These are phyloP conservation scores for Thryonomys swinderianus DNA, from an alignment of 2,113 vertebrate species.

Conservation along the genomic window DNA sequence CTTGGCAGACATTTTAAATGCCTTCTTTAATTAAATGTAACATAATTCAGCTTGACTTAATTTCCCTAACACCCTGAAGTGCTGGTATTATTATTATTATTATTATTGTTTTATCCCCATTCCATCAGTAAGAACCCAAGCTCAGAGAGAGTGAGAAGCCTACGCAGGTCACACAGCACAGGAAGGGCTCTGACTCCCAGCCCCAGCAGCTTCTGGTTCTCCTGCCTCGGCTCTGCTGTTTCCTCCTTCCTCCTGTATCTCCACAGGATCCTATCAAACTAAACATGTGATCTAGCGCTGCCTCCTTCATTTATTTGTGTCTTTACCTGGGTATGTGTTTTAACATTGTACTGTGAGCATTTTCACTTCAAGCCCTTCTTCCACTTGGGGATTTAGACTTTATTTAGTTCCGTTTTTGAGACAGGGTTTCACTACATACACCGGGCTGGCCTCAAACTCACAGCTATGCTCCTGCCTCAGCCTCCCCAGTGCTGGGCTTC, in stretches of 20 bases:
- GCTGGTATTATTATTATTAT: background rate
- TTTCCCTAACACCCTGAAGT: background rate
- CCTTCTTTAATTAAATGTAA: conserved; percentile 30
- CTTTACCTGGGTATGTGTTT: background rate
- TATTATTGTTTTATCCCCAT: background rate
- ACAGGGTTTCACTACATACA: background rate
- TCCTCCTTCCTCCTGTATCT: background rate
- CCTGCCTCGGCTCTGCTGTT: background rate
- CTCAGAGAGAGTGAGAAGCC: background rate
- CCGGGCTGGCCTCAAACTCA: background rate
- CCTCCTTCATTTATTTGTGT: background rate
- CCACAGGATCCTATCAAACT: rapidly evolving
- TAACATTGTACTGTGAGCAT: rapidly evolving
- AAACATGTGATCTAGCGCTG: rapidly evolving
- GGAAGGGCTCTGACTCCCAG: rapidly evolving
- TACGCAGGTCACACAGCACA: background rate
- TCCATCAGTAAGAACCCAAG: background rate
- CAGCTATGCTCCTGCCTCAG: background rate
- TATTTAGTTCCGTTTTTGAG: background rate
- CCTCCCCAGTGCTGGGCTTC: background rate
- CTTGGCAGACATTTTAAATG: background rate
- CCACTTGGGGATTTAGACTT: background rate
- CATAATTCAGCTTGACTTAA: conserved; percentile 18
- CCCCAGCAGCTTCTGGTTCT: too few species aligned
- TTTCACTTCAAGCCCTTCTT: background rate